A percentile compares a stretch with the other conserved stretches of the same genome.
phyloP scores from a whole-genome alignment of 2,113 vertebrate genomes.

The Poecile atricapillus region DNA sequence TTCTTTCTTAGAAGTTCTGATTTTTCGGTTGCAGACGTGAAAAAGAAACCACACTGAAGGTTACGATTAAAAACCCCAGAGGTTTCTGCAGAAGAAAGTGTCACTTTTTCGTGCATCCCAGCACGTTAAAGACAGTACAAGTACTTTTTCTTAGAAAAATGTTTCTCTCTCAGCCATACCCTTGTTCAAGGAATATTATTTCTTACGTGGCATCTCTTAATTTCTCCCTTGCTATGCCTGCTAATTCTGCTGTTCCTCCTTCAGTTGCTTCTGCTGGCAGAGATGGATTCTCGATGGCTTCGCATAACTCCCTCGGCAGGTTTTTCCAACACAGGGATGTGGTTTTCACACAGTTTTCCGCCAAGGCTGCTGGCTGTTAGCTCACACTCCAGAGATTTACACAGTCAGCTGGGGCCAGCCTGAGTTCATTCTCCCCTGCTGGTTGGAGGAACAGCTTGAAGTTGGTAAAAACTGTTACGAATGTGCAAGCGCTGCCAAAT shows the following conservation, averaged over 20 bases:
- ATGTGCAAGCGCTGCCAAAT: background rate
- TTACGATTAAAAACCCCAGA: background rate
- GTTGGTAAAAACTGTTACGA: constrained; percentile 37
- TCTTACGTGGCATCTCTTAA: background rate
- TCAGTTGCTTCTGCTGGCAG: background rate
- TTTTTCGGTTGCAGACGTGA: constrained; percentile 9
- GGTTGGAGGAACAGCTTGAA: constrained; percentile 38
- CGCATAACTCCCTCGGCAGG: background rate
- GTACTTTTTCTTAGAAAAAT: background rate
- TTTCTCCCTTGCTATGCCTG: background rate
- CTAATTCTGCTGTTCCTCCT: background rate
- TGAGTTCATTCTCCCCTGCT: background rate
- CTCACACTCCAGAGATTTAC: background rate
- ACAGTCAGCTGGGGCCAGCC: constrained; percentile 32
- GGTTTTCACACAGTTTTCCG: constrained; percentile 20
- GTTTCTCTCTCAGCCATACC: background rate
- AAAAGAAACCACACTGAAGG: background rate
- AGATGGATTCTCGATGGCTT: background rate
- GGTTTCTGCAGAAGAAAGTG: background rate
- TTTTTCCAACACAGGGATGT: background rate
- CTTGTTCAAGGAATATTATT: background rate
- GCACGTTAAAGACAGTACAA: fast-evolving
- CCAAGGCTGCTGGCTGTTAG: constrained; percentile 35
- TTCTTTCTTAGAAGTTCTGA: constrained; percentile 13
- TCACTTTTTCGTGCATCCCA: fast-evolving